A percentile compares a stretch with the other conserved stretches of the same genome.
Evolutionary conservation across 2,888 invertebrate genomes (phyloP).

Genomic region (Rugalucina vietnamica): DNA sequence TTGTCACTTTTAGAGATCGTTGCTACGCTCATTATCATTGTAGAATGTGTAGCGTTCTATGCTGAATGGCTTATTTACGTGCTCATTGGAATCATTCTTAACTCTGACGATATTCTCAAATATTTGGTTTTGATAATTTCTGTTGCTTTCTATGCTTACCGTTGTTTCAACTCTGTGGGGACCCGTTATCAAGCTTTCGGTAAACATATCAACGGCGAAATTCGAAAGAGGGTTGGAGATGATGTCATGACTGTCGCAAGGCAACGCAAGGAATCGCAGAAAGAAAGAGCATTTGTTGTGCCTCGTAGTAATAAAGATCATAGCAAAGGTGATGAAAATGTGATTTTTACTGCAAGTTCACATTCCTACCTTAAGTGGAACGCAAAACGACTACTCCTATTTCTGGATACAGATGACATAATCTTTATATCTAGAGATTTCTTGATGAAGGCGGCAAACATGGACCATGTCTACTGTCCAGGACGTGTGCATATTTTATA

Average conservation of each 20-base stretch:
- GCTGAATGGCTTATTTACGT: background rate
- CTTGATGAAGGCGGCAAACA: constrained; percentile 32
- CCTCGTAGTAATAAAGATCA: too few species aligned
- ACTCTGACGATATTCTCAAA: background rate
- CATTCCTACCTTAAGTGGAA: constrained; percentile 38
- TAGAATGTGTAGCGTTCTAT: constrained; percentile 8
- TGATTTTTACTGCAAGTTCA: too few species aligned
- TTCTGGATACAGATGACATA: constrained; percentile 40
- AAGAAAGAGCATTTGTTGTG: too few species aligned
- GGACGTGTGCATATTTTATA: constrained; percentile 40
- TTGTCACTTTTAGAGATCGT: constrained; percentile 36
- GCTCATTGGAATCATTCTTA: background rate
- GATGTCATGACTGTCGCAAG: constrained; percentile 20
- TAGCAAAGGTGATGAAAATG: too few species aligned
- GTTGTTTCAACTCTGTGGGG: background rate
- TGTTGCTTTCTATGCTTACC: background rate
- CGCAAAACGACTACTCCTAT: constrained; percentile 26
- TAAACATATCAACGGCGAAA: background rate
- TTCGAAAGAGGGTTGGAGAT: background rate
- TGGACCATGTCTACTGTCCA: constrained; percentile 40
- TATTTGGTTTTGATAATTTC: background rate
- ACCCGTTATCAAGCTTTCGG: background rate
- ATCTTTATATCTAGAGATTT: constrained; percentile 41
- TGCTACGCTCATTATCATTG: constrained; percentile 21
- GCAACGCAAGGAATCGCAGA: too few species aligned